Evolutionary conservation across 2,888 invertebrate genomes (phyloP), one percentile per base, ranked within the genome.

Genomic region (Ennomos fuscantarius): DNA sequence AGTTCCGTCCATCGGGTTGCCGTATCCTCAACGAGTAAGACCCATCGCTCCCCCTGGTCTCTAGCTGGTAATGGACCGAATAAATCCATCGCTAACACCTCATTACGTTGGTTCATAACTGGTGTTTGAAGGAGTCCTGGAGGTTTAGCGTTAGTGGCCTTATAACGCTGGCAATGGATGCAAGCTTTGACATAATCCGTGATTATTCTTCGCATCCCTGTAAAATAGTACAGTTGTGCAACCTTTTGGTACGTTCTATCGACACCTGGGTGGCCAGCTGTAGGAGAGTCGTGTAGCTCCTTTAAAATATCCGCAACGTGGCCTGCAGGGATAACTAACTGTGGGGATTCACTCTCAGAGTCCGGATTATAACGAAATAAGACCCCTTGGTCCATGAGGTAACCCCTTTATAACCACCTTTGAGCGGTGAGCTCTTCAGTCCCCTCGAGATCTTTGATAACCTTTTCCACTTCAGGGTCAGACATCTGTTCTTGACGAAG

Each of bases 1-100:
- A 66, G 31, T 40, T 68, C 46, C 1, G 34, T 15, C 49, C 55
- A 55, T 8, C 55, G 10, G 1, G 57, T 58, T 8, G 52, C 57
- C 1, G 47, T 47, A 36, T 57, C 52, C 34, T 52, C 51, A 9
- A 58, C 11, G 2, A 58, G 44, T 3, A 58, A 41, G n/a, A 53
- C 33, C 49, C 49, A 58, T 3, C 39, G 37, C 45, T 58, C 53
- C 39, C 49, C 48, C 44, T 44, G 36, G 12, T 51, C 50, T 42
- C 50, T 47, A 35, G 42, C 48, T 12, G 47, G 57, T 33, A 47
- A 39, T 0, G 57, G 57, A 8, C 52, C 52, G 11, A 58, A 58
- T 12, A 31, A 39, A 24, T 35, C 47, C 12, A 44, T 35, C 9
- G 44, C 44, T 1, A 44, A 6, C 1, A 44, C 34, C 34, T 44